Evolutionary conservation across 2,888 invertebrate species (phyloP).

Genomic region (Biston stratarius): DNA sequence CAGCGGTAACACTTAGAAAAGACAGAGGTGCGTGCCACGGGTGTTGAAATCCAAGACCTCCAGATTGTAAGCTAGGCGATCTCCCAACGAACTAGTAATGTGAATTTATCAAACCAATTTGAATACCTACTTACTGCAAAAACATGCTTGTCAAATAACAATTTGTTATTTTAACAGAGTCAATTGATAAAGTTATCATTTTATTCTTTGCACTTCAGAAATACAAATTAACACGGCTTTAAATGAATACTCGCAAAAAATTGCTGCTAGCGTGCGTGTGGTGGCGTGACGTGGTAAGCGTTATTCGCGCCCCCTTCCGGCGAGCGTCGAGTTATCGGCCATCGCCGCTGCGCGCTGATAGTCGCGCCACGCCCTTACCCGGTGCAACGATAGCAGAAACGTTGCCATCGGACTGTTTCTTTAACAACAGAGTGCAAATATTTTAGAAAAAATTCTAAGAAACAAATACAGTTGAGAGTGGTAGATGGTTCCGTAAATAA

Average conservation of each 20-base stretch:
- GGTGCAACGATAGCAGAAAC: conserved; percentile 38
- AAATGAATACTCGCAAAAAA: conserved; percentile 24
- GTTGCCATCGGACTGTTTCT: conserved; percentile 37
- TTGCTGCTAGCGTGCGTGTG: conserved; percentile 34
- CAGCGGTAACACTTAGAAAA: too few species aligned
- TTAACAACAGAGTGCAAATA: not conserved
- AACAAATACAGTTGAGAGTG: not conserved
- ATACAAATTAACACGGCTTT: not conserved
- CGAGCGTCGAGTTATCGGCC: conserved; percentile 35
- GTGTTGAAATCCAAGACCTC: too few species aligned
- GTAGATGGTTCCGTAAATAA: too few species aligned
- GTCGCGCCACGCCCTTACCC: conserved; percentile 46
- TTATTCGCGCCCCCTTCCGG: conserved; percentile 43
- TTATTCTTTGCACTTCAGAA: not conserved
- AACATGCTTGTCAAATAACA: too few species aligned
- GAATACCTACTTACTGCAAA: too few species aligned
- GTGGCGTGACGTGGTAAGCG: conserved; percentile 30
- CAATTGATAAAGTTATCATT: not conserved
- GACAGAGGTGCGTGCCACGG: too few species aligned
- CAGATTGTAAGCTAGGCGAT: too few species aligned
- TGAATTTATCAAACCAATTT: too few species aligned
- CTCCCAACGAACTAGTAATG: too few species aligned
- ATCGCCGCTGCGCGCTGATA: conserved; percentile 42
- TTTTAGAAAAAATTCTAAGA: not conserved
- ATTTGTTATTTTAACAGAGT: too few species aligned